phyloP scores from a whole-genome alignment of 2,113 vertebrate species.

The Montifringilla adamsi region DNA sequence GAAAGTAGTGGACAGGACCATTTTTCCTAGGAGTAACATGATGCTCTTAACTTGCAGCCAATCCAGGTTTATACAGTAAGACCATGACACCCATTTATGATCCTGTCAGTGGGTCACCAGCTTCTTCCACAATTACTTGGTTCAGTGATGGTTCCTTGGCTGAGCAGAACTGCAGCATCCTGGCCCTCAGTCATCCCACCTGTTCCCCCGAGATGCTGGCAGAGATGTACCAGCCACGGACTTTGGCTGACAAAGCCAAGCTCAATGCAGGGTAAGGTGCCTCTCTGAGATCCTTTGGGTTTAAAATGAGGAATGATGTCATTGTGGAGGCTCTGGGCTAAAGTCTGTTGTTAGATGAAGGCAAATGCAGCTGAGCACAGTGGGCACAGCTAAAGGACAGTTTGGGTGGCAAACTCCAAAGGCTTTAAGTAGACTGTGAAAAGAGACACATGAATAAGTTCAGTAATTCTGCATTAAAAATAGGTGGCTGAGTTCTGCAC shows the following conservation, averaged over 20 bases:
- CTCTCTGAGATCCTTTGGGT: neutral
- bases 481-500: neutral
- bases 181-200: slow-evolving; percentile 77
- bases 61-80: slow-evolving; percentile 86
- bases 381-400: neutral
- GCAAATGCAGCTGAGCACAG: neutral
- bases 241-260: slow-evolving; percentile 87
- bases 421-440: neutral
- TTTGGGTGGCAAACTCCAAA: neutral
- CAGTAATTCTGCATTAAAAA: neutral
- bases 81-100: slow-evolving; percentile 91
- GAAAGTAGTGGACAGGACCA: neutral
- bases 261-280: slow-evolving; percentile 84
- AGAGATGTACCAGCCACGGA: slow-evolving; percentile 87
- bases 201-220: slow-evolving; percentile 78
- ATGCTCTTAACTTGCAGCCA: slow-evolving; percentile 68
- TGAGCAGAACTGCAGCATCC: slow-evolving; percentile 73
- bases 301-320: neutral
- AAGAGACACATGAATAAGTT: neutral
- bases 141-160: slow-evolving; percentile 84
- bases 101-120: slow-evolving; percentile 84
- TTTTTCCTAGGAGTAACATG: neutral
- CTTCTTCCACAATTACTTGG: slow-evolving; percentile 86
- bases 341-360: neutral
- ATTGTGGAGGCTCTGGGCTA: neutral